A percentile compares a stretch with the other conserved stretches of the same genome.
Conservation (phyloP, 2,113 vertebrate species). For the Mormoops blainvillei region DNA sequence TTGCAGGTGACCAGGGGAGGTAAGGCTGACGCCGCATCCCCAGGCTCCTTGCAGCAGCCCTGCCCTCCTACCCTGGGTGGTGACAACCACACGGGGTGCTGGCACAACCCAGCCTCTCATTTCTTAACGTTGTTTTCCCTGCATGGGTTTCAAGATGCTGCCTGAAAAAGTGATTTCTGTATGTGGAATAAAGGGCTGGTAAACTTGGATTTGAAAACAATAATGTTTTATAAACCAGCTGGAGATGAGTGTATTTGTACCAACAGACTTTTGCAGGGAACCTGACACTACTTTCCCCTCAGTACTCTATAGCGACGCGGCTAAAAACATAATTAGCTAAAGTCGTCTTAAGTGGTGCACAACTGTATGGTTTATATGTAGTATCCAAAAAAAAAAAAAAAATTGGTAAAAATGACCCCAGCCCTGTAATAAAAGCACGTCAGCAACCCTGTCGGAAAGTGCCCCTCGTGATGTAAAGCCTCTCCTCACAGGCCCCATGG, state of each 20-base stretch:
- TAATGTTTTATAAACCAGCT: neutral
- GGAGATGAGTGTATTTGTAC: neutral
- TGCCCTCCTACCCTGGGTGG: no score
- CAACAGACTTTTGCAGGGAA: neutral
- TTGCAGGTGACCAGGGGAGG: neutral
- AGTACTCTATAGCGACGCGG: neutral
- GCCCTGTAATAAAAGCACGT: neutral
- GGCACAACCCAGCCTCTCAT: neutral
- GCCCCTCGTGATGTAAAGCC: neutral
- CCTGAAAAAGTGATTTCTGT: neutral
- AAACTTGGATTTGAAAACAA: neutral
- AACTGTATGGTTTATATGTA: neutral
- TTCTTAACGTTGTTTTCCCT: neutral
- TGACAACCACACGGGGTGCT: fast-evolving
- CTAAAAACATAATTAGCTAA: neutral
- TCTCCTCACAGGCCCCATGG: no score
- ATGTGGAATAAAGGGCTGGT: neutral
- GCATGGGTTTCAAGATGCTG: neutral
- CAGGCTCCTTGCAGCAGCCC: no score
- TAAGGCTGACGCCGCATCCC: neutral
- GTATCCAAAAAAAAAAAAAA: neutral
- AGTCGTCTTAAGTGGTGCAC: neutral
- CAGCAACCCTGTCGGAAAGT: neutral
- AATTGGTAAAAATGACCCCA: neutral
- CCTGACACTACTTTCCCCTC: neutral